Evolutionary conservation across 2,113 vertebrate species (phyloP).

Genomic region (Gambusia holbrooki): DNA sequence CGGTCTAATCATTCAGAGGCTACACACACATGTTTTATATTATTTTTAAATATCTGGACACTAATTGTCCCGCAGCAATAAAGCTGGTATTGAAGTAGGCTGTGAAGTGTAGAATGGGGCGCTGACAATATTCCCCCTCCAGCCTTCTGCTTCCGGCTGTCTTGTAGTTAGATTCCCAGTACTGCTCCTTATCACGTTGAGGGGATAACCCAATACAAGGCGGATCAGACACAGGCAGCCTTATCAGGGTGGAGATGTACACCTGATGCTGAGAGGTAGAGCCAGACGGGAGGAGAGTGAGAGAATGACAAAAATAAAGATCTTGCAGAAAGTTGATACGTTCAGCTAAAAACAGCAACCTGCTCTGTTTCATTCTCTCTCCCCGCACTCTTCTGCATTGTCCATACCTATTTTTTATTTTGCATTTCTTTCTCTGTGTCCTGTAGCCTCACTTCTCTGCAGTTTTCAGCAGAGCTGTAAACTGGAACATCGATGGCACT

Average conservation of each 20-base stretch:
- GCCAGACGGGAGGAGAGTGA: conserved; percentile 17
- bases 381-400: conserved; percentile 18
- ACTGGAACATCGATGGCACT: conserved; percentile 73
- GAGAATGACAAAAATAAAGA: conserved; percentile 30
- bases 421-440: conserved; percentile 25
- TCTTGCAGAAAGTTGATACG: conserved; percentile 54
- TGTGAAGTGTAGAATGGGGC: conserved; percentile 63
- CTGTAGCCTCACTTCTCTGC: conserved; percentile 36
- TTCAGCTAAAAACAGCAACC: conserved; percentile 47
- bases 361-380: conserved; percentile 24
- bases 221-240: conserved; percentile 54
- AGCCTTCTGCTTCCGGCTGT: conserved; percentile 65
- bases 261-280: conserved; percentile 37
- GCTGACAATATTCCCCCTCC: conserved; percentile 48
- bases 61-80: conserved; percentile 9
- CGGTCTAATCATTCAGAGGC: no score
- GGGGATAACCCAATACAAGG: conserved; percentile 64
- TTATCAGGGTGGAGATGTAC: conserved; percentile 46
- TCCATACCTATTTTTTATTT: not conserved
- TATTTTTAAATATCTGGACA: conserved; percentile 48
- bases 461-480: conserved; percentile 64
- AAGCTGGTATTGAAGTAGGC: conserved; percentile 42
- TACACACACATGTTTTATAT: conserved; percentile 17
- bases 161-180: conserved; percentile 75
- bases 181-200: conserved; percentile 72